Percentiles rank a stretch among this genome's conserved stretches.
Conservation (phyloP, 2,797 vertebrate species). For the Halcyon badia region DNA sequence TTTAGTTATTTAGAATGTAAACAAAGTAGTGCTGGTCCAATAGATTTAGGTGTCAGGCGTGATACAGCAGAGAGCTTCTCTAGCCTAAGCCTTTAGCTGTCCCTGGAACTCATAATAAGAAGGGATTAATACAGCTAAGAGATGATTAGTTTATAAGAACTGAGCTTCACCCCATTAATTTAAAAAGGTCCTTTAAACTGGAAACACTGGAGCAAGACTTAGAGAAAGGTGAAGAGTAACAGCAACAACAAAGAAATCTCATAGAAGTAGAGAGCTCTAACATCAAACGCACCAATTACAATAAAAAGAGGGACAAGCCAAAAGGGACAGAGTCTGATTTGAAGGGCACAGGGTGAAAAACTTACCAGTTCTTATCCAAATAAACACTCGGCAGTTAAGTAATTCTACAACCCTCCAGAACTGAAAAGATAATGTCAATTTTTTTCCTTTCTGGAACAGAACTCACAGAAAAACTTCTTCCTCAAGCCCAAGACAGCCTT, state of each 20-base stretch:
- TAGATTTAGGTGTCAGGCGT: fast-evolving
- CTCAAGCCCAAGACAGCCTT: not conserved
- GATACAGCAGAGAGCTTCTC: not conserved
- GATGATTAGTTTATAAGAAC: not conserved
- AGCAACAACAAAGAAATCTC: not conserved
- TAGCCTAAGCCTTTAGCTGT: not conserved
- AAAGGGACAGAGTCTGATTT: not conserved
- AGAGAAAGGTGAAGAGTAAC: not conserved
- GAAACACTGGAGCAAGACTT: not conserved
- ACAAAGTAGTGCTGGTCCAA: not conserved
- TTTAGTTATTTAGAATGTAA: constrained; percentile 6
- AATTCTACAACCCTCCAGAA: not conserved
- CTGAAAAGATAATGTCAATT: not conserved
- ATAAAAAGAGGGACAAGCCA: not conserved
- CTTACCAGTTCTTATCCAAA: not conserved
- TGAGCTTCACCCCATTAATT: not conserved
- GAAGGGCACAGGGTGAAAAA: not conserved
- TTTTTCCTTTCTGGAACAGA: not conserved
- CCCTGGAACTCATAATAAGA: not conserved
- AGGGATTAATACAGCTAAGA: not conserved
- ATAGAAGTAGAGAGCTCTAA: not conserved
- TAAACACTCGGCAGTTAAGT: not conserved
- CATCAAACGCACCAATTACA: constrained; percentile 31
- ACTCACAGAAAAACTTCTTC: not conserved
- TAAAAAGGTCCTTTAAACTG: not conserved